phyloP scores from a whole-genome alignment of 2,888 invertebrate genomes.

The Drosophila tripunctata region DNA sequence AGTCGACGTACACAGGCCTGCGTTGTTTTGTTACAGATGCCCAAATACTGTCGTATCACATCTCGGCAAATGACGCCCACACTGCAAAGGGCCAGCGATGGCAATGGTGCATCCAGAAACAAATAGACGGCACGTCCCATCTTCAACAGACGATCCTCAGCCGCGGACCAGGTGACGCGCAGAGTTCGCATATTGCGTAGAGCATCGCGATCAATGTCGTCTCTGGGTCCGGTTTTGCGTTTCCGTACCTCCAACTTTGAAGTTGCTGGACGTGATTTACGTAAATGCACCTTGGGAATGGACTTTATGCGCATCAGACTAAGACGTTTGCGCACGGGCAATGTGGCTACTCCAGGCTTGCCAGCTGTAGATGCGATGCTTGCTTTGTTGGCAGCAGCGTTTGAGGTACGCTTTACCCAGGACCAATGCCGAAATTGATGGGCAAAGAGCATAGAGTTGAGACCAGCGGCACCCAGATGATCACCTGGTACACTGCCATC shows the following conservation, averaged over 20 bases:
- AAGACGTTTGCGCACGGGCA: slow-evolving; percentile 41
- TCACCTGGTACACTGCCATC: slow-evolving; percentile 89
- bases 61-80: slow-evolving; percentile 86
- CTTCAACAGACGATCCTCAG: slow-evolving; percentile 89
- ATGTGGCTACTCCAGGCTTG: neutral
- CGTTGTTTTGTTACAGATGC: slow-evolving; percentile 88
- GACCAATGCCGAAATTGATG: slow-evolving; percentile 89
- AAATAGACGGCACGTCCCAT: slow-evolving; percentile 88
- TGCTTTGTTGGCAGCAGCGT: slow-evolving; percentile 12
- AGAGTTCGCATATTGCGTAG: slow-evolving; percentile 87
- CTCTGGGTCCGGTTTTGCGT: slow-evolving; percentile 83
- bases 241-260: slow-evolving; percentile 3
- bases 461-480: slow-evolving; percentile 87
- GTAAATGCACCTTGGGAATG: slow-evolving; percentile 25
- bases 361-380: neutral
- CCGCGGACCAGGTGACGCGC: slow-evolving; percentile 87
- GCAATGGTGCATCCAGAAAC: slow-evolving; percentile 84
- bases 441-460: slow-evolving; percentile 89
- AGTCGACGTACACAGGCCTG: slow-evolving; percentile 88
- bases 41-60: slow-evolving; percentile 85
- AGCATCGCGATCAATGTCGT: slow-evolving; percentile 88
- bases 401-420: slow-evolving; percentile 80
- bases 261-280: slow-evolving; percentile 8
- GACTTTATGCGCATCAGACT: slow-evolving; percentile 45
- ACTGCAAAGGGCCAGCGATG: slow-evolving; percentile 74